phyloP scores from a whole-genome alignment of 2,888 invertebrate genomes.

The Xanthia icteritia region DNA sequence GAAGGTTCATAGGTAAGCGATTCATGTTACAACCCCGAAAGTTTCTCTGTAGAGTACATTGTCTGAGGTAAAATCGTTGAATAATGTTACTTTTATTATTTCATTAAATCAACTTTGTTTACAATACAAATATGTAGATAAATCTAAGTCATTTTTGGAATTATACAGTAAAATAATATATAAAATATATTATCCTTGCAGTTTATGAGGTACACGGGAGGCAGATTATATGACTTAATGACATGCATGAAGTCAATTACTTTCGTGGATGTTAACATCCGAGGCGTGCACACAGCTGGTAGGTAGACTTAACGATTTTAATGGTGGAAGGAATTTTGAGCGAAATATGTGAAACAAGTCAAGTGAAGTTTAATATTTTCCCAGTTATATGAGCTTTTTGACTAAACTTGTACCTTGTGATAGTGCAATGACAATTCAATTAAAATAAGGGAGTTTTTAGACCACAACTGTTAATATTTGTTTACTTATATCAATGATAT shows the following conservation, averaged over 20 bases:
- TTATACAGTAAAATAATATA: slow-evolving; percentile 34
- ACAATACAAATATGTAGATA: slow-evolving; percentile 64
- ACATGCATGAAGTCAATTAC: slow-evolving; percentile 39
- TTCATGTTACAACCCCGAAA: slow-evolving; percentile 76
- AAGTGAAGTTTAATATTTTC: neutral
- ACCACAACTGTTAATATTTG: neutral
- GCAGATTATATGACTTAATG: neutral
- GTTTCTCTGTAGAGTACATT: slow-evolving; percentile 71
- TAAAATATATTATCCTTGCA: slow-evolving; percentile 42
- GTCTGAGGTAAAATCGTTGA: slow-evolving; percentile 46
- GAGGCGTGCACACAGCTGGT: neutral
- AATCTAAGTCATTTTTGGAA: slow-evolving; percentile 55
- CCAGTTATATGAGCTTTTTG: neutral
- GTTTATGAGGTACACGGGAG: slow-evolving; percentile 37
- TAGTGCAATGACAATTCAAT: slow-evolving; percentile 13
- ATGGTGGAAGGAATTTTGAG: neutral
- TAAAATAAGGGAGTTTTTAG: neutral
- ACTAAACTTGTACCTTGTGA: slow-evolving; percentile 7
- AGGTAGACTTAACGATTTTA: neutral
- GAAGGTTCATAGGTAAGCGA: slow-evolving; percentile 67
- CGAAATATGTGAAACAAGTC: neutral
- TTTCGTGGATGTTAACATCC: slow-evolving; percentile 24
- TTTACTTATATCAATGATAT: no score
- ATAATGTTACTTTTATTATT: slow-evolving; percentile 52
- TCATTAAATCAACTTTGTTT: slow-evolving; percentile 45